Evolutionary conservation across 2,113 vertebrate species (phyloP), one percentile per base, ranked within the genome.

Genomic region (Tachysurus vachellii): DNA sequence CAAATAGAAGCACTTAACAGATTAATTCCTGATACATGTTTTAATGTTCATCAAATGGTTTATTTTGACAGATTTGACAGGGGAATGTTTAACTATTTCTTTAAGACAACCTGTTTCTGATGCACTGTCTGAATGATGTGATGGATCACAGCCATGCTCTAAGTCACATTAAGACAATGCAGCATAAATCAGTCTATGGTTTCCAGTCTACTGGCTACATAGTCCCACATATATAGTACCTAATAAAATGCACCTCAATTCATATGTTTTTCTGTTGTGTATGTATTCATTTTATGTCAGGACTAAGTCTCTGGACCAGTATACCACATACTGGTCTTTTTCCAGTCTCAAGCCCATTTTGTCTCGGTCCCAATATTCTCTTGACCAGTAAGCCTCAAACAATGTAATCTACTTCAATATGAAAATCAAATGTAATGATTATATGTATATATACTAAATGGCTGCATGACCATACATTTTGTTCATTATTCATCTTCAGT

Each of bases 1-100:
- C 50, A 75, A 26, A 26, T 26, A 75, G 71, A 75, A 75, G 71
- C 71, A 79, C 75, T 79, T 79, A 79, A 31, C 14, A 56, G 75
- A 28, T 77, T 77, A 54, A 26, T 77, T 54, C 50, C 75, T 53
- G 73, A 76, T 50, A 26, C 44, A 6, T 50, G 71, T 75, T 75
- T 75, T 75, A 9, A 75, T 47, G 26, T 56, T 26, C 9, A 12
- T 9, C 16, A 80, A 57, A 80, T 23, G 10, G 17, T 42, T 79
- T 80, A 59, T 57, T 80, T 59, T 80, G 53, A 80, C 56, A 80
- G 21, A 9, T 21, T 23, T 59, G 31, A 59, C 79, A 59, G 57
- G 42, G 42, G 42, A 7, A 42, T 57, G 3, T 54, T 36, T 80
- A 36, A 57, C 42, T 42, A 42, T 23, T 80, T 28, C 42, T 31